Evolutionary conservation across 1,140 invertebrate genomes (phyloP).

Genomic region (Rhyzopertha dominica): DNA sequence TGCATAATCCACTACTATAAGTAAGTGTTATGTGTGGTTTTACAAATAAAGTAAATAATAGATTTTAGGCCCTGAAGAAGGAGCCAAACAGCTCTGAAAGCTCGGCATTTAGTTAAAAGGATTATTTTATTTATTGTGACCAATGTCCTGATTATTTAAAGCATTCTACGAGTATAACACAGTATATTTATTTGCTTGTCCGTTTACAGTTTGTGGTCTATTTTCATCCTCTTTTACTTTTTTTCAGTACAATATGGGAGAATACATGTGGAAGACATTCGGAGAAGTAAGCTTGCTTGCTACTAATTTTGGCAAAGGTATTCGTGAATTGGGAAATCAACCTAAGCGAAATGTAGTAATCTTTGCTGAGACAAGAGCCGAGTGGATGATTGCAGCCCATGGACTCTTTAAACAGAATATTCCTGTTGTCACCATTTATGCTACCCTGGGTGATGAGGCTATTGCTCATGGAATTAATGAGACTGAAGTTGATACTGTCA

Average conservation of each 20-base stretch:
- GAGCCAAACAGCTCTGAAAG: too few relatives aligned
- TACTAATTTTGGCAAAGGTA: constrained; percentile 70
- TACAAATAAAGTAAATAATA: too few relatives aligned
- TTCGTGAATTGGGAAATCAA: constrained; percentile 56
- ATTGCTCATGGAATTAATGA: constrained; percentile 94
- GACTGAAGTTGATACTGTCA: constrained; percentile 86
- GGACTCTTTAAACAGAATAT: constrained; percentile 91
- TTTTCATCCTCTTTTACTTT: too few relatives aligned
- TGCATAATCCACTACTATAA: too few relatives aligned
- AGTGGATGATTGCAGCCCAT: constrained; percentile 95
- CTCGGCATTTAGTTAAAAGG: too few relatives aligned
- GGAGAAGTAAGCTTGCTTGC: constrained; percentile 72
- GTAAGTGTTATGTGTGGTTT: too few relatives aligned
- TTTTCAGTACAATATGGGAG: constrained; percentile 80
- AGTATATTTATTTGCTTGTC: too few relatives aligned
- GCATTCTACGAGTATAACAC: too few relatives aligned
- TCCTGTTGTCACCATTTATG: constrained; percentile 93
- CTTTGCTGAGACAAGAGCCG: constrained; percentile 93
- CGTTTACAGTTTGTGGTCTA: too few relatives aligned
- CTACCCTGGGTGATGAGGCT: constrained; percentile 94
- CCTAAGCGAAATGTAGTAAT: constrained; percentile 71
- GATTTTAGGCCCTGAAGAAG: too few relatives aligned
- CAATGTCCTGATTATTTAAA: too few relatives aligned
- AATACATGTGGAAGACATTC: constrained; percentile 89
- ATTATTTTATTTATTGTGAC: too few relatives aligned